These are phyloP conservation scores for Calypte anna DNA, from an alignment of 2,113 vertebrate species.

Conservation along the genomic window DNA sequence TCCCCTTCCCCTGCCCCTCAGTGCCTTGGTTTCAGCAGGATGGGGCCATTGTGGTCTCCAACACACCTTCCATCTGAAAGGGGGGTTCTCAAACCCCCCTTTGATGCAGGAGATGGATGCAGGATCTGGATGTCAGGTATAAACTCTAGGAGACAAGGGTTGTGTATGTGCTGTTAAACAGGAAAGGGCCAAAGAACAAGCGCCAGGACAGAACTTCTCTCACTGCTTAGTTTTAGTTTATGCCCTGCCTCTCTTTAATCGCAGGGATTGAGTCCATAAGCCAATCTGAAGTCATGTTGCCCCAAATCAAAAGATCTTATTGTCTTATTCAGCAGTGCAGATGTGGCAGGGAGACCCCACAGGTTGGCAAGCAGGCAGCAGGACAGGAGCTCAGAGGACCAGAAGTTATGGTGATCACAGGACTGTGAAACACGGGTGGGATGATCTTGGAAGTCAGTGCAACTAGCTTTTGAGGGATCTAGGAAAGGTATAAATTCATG, in stretches of 20 bases:
- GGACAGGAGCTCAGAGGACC: not conserved
- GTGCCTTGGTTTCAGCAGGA: not conserved
- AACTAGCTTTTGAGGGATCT: not conserved
- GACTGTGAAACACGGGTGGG: not conserved
- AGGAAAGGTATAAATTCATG: not conserved
- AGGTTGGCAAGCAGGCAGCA: not conserved
- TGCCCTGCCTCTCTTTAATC: not conserved
- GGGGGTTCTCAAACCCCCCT: not conserved
- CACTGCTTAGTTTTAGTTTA: not conserved
- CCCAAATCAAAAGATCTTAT: not conserved
- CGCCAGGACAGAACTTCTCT: not conserved
- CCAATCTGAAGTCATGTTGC: not conserved
- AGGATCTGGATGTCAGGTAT: not conserved
- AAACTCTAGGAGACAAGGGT: not conserved
- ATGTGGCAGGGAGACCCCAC: not conserved
- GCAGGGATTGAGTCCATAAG: not conserved
- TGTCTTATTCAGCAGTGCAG: not conserved
- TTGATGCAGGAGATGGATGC: no score
- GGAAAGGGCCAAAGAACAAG: not conserved
- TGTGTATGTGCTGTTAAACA: not conserved
- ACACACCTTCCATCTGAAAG: not conserved
- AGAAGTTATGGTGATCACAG: not conserved
- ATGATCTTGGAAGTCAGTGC: not conserved
- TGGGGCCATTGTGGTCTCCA: not conserved
- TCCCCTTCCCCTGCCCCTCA: not conserved